Percentiles rank a stretch among this genome's conserved stretches.
Evolutionary conservation across 2,888 invertebrate genomes (phyloP).

Genomic region (Cheilosia soror): DNA sequence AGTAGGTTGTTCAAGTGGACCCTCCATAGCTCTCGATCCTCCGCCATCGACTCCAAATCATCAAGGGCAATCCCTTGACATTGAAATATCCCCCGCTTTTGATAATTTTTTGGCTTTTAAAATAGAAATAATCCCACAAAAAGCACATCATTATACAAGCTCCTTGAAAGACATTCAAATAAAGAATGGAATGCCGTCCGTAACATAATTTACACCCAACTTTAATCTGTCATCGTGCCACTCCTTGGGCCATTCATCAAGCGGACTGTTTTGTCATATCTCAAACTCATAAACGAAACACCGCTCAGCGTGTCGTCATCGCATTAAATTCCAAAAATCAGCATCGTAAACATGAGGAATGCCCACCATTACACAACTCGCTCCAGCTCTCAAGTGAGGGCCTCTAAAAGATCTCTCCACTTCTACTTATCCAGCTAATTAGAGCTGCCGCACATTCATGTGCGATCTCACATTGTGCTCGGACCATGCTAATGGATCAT

Average conservation of each 20-base stretch:
- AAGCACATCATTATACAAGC: constrained; percentile 27
- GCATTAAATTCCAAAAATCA: constrained; percentile 69
- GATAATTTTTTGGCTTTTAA: neutral
- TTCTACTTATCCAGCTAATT: constrained; percentile 83
- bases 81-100: too few species aligned
- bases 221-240: constrained; percentile 72
- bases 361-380: constrained; percentile 56
- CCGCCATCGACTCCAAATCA: too few species aligned
- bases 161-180: constrained; percentile 20
- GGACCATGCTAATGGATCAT: constrained; percentile 75
- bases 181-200: constrained; percentile 60
- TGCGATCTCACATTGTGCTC: constrained; percentile 71
- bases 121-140: neutral
- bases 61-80: too few species aligned
- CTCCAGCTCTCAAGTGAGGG: constrained; percentile 2
- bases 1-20: too few species aligned
- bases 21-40: too few species aligned
- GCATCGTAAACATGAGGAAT: constrained; percentile 65
- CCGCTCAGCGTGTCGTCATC: constrained; percentile 72
- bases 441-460: constrained; percentile 82
- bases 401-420: constrained; percentile 78
- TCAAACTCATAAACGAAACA: constrained; percentile 71
- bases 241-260: constrained; percentile 72
- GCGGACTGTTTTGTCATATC: constrained; percentile 67
- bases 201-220: constrained; percentile 72